Base-by-base conservation (phyloP, 2,113 vertebrate species). In the Indicator maculatus region DNA sequence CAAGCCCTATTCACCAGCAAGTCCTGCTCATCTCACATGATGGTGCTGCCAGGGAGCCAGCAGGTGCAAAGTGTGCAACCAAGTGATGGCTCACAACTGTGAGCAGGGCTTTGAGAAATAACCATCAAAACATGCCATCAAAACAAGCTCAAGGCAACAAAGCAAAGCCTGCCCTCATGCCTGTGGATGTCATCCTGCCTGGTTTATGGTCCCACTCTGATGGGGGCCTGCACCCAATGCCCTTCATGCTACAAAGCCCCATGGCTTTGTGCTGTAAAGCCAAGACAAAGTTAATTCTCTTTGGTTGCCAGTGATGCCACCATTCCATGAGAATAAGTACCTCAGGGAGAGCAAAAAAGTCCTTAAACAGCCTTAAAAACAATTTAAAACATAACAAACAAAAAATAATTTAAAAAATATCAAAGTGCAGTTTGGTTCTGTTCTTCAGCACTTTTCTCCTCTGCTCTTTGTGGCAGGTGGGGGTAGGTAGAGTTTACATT, bases 331-430 rank as follows among this genome's bases (percentile, higher is more conserved):
- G 69, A 91, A 97, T 85, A 97, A 96, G 95, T 83, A 92, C 44
- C 50, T 52, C 11, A 1, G 24, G 3, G 80, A 89, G 88, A 96
- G 95, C 90, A 96, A 96, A 97, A 44, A 95, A 84, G 81, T 41
- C 80, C 65, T 89, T 61, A 72, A 94, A 89, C 50, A 63, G 76
- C 73, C 88, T 96, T 90, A 88, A 92, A 78, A 39, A 70, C 59
- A 72, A 20, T 26, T 52, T 12, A 44, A 82, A 79, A 16, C 15
- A 44, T 16, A 44, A 44, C 41, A 44, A 56, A 74, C 36, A 36
- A 36, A 36, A 7, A 36, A 36, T 36, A 36, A 36, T 36, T 36
- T 36, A 36, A 36, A 38, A 59, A 39, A 92, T 6, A 14, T 23
- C 45, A 82, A 81, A 67, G 83, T 9, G 47, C 23, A 36, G 72